A percentile compares a stretch with the other conserved stretches of the same genome.
Evolutionary conservation across 2,113 vertebrate genomes (phyloP).

Genomic region (Zonotrichia leucophrys): DNA sequence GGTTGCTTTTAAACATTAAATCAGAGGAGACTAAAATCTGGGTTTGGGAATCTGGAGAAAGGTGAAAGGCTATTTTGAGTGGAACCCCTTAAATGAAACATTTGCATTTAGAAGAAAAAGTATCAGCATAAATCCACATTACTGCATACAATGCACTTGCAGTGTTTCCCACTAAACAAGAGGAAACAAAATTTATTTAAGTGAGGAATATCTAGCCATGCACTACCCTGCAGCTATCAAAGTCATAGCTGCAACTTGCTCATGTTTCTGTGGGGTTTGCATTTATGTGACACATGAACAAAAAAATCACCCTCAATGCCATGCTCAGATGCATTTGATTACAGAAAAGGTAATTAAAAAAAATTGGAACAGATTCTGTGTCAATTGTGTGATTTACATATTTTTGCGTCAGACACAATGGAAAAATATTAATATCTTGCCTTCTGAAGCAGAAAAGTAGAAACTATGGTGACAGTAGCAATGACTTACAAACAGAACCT

Average conservation of each 20-base stretch:
- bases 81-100: background rate
- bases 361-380: background rate
- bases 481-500: background rate
- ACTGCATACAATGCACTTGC: background rate
- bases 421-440: background rate
- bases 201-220: background rate
- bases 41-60: background rate
- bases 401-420: background rate
- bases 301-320: background rate
- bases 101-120: background rate
- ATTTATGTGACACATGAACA: background rate
- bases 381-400: background rate
- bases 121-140: background rate
- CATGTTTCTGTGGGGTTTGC: background rate
- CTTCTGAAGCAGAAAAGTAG: background rate
- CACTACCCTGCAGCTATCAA: background rate
- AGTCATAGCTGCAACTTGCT: background rate
- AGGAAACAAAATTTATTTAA: background rate
- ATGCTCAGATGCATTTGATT: background rate
- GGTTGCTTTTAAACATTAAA: background rate
- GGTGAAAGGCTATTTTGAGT: background rate
- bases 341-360: background rate
- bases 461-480: background rate
- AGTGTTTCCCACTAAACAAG: background rate
- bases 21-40: background rate